A percentile compares a stretch with the other conserved stretches of the same genome.
phyloP scores from a whole-genome alignment of 2,113 vertebrate species.

The Propithecus coquereli region DNA sequence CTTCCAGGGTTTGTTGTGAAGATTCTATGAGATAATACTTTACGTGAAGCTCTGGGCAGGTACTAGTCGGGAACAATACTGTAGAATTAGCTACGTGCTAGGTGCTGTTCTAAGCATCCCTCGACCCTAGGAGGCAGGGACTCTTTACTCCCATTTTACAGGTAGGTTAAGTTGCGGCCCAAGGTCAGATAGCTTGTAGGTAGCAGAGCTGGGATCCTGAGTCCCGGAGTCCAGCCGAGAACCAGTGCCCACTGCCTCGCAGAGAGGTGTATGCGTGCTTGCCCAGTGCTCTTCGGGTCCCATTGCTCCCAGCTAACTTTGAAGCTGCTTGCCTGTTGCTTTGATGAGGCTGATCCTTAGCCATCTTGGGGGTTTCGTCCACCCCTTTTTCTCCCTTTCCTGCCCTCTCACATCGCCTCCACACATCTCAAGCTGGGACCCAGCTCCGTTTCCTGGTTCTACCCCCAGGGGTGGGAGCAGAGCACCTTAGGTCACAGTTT shows the following conservation, averaged over 20 bases:
- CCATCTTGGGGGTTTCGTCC: background rate
- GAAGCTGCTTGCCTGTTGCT: background rate
- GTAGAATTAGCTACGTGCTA: background rate
- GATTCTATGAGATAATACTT: constrained; percentile 42
- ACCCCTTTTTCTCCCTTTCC: background rate
- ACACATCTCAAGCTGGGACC: background rate
- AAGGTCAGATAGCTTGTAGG: background rate
- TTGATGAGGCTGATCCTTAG: background rate
- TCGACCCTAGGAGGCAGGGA: background rate
- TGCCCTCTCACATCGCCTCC: background rate
- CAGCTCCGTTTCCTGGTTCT: background rate
- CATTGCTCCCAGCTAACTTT: background rate
- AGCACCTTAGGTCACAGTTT: background rate
- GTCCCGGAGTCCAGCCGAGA: background rate
- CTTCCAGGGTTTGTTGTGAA: constrained; percentile 57
- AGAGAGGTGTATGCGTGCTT: background rate
- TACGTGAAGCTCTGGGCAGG: background rate
- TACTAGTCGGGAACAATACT: background rate
- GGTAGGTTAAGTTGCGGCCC: background rate
- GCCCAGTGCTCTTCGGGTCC: background rate
- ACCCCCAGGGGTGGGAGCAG: accelerated
- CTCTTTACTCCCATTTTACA: background rate
- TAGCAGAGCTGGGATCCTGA: background rate
- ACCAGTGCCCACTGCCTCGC: too few relatives aligned
- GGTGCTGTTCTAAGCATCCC: background rate